Evolutionary conservation across 2,888 invertebrate species (phyloP), one percentile per base, ranked within the genome.

Genomic region (Drosophila longiperda): DNA sequence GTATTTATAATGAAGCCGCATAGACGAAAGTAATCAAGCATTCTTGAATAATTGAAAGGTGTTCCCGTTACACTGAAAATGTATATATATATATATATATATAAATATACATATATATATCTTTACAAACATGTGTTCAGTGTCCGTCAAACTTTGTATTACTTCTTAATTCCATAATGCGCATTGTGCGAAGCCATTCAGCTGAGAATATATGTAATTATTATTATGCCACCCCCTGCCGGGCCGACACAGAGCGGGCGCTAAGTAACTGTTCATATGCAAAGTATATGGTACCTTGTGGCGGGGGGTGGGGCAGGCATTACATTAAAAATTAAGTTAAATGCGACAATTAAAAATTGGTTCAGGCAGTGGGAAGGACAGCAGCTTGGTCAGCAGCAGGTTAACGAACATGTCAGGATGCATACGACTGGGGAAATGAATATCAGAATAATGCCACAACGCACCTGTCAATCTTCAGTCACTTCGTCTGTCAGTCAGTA

Each of bases 291-390:
- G 42, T 55, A 59, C 61, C 61, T 58, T 70, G 15, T n/a, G 29
- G 17, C 12, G 29, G n/a, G 52, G 3, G 26, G 26, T 4, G 26
- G 6, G 0, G 29, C 23, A 1, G 23, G 2, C 23, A 23, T 29
- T 23, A 29, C 73, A 88, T 88, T 86, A 88, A 88, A 86, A 80
- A 80, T 84, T 88, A 57, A 84, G 42, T 29, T 48, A 64, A 86
- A 83, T 80, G 71, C 53, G 73, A 63, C 80, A 87, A 82, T 83
- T 87, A 79, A 72, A 78, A 73, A 66, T 40, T 60, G 54, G 32
- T 48, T 67, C 23, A 38, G 38, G 50, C 40, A 52, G 54, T 64
- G 75, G 66, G 71, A 80, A 65, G 53, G 38, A 50, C 57, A 50
- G 29, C 80, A 62, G 67, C 49, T 40, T 65, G 75, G 62, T 62